Percentiles rank a stretch among this genome's conserved stretches.
These are phyloP conservation scores for Procavia capensis DNA, from an alignment of 2,113 vertebrate species.

Conservation along the genomic window DNA sequence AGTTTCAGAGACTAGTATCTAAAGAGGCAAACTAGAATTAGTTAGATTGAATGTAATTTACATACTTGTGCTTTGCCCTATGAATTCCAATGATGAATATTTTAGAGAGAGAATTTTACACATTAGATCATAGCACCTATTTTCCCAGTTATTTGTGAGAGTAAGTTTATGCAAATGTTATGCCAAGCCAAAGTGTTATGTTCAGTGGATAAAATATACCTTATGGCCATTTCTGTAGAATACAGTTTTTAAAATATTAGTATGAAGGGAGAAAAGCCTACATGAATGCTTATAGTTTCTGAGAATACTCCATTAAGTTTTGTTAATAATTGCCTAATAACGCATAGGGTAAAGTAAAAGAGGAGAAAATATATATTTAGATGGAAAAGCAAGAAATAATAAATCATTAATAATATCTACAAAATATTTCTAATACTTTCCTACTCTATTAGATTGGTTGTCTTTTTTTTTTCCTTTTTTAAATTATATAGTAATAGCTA, in stretches of 20 bases:
- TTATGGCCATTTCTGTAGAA: background rate
- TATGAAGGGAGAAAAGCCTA: background rate
- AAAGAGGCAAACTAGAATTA: slow-evolving; percentile 6
- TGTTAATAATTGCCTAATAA: slow-evolving; percentile 27
- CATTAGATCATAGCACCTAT: background rate
- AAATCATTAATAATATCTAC: background rate
- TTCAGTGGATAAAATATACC: background rate
- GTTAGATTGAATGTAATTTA: background rate
- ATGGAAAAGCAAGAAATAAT: background rate
- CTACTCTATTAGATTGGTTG: background rate
- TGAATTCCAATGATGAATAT: background rate
- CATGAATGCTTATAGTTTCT: background rate
- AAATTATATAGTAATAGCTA: background rate
- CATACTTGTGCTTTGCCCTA: background rate
- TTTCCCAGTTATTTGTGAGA: background rate
- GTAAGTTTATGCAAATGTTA: background rate
- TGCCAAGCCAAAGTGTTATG: background rate
- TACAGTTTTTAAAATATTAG: background rate
- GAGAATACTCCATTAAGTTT: background rate
- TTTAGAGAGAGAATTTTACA: background rate
- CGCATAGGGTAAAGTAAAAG: background rate
- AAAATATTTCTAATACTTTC: slow-evolving; percentile 39
- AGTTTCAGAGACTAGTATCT: slow-evolving; percentile 34
- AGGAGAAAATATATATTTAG: background rate
- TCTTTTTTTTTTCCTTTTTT: background rate